phyloP scores from a whole-genome alignment of 2,888 invertebrate genomes.

The Vannuccia rotundouncinata region DNA sequence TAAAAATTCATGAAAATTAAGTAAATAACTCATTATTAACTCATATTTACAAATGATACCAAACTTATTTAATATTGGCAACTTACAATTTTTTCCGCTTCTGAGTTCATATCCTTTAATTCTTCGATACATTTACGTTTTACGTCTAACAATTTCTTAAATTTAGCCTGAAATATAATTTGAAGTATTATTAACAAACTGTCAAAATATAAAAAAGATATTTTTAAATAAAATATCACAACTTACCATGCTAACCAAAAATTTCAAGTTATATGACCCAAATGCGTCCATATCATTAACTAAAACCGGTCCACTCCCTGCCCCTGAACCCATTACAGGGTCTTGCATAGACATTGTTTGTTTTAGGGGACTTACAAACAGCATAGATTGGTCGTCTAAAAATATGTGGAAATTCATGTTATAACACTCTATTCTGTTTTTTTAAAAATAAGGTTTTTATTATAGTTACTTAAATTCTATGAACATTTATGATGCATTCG shows the following conservation, averaged over 20 bases:
- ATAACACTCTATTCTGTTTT: too few relatives aligned
- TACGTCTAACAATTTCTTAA: slow-evolving; percentile 74
- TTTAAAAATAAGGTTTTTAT: too few relatives aligned
- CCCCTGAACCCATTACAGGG: background rate
- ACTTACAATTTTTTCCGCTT: slow-evolving; percentile 70
- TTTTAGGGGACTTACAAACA: background rate
- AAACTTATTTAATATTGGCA: too few relatives aligned
- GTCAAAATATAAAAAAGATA: background rate
- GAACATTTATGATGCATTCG: too few relatives aligned
- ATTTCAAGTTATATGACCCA: background rate
- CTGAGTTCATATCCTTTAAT: slow-evolving; percentile 76
- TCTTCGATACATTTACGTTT: slow-evolving; percentile 74
- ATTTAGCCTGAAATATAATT: slow-evolving; percentile 62
- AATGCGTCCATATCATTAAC: slow-evolving; percentile 12
- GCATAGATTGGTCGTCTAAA: background rate
- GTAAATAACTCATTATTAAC: too few relatives aligned
- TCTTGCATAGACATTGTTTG: background rate
- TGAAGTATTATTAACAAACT: background rate
- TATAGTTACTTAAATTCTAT: too few relatives aligned
- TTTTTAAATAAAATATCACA: background rate
- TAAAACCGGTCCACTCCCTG: background rate
- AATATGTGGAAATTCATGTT: too few relatives aligned
- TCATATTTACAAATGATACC: too few relatives aligned
- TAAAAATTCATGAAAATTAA: too few relatives aligned
- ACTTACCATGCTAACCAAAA: background rate